Percentiles rank a stretch among this genome's conserved stretches.
These are phyloP conservation scores for Hymenochirus boettgeri DNA, from an alignment of 2,113 vertebrate genomes.

Conservation along the genomic window DNA sequence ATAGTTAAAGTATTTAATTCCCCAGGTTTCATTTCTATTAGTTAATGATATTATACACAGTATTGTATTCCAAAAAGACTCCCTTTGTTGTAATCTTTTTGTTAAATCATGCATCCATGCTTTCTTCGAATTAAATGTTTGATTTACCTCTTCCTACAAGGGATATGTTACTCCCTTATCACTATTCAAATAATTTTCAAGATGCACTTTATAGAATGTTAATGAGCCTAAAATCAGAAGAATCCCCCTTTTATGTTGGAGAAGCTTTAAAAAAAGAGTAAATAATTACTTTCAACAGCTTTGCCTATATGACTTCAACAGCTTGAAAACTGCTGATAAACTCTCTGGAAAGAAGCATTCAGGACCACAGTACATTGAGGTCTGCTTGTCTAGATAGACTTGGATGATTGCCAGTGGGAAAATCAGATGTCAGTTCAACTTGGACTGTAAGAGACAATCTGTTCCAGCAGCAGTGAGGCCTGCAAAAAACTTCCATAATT, in stretches of 20 bases:
- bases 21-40: too few species aligned
- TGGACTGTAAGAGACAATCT: slow-evolving; percentile 45
- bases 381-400: slow-evolving; percentile 55
- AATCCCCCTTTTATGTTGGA: slow-evolving; percentile 31
- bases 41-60: too few species aligned
- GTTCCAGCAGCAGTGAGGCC: slow-evolving; percentile 40
- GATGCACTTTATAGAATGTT: slow-evolving; percentile 31
- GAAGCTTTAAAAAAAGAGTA: slow-evolving; percentile 11
- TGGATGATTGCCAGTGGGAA: slow-evolving; percentile 51
- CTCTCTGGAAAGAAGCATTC: slow-evolving; percentile 24
- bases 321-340: slow-evolving; percentile 58
- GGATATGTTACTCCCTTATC: background rate
- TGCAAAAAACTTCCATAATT: slow-evolving; percentile 47
- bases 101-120: too few species aligned
- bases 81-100: too few species aligned
- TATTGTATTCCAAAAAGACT: too few species aligned
- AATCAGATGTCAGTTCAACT: slow-evolving; percentile 53
- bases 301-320: slow-evolving; percentile 53
- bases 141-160: background rate
- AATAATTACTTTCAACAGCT: slow-evolving; percentile 41
- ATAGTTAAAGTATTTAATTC: too few species aligned
- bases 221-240: slow-evolving; percentile 32
- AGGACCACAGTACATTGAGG: slow-evolving; percentile 42
- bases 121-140: background rate
- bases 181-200: background rate